Conservation (phyloP, 2,888 invertebrate species). For the Luperina nickerlii region DNA sequence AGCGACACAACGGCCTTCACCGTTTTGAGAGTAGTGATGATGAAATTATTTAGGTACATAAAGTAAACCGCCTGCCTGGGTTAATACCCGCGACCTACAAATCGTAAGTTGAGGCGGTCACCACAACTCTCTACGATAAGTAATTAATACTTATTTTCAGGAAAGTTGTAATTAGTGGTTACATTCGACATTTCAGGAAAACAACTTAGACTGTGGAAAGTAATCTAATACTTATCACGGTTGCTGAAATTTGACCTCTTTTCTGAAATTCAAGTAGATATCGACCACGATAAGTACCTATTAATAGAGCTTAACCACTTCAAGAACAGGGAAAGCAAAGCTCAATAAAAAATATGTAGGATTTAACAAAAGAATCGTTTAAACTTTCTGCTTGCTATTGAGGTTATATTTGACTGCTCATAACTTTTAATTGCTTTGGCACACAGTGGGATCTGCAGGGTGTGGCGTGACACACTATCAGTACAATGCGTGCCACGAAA, state of each 20-base stretch:
- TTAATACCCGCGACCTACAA: too few species aligned
- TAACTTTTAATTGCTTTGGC: slow-evolving; percentile 17
- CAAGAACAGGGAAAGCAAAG: not conserved
- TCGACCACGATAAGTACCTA: not conserved
- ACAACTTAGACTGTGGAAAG: not conserved
- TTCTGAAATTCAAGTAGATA: not conserved
- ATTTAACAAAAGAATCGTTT: slow-evolving; percentile 14
- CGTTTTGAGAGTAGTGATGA: too few species aligned
- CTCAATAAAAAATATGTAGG: not conserved
- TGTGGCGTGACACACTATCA: too few species aligned
- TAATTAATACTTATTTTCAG: not conserved
- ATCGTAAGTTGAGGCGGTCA: too few species aligned
- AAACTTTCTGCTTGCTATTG: not conserved
- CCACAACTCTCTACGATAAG: too few species aligned
- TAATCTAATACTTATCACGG: slow-evolving; percentile 12
- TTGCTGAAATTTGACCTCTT: not conserved
- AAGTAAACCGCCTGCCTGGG: too few species aligned
- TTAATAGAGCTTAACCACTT: not conserved
- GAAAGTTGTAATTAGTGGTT: not conserved
- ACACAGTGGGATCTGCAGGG: not conserved
- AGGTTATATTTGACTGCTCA: slow-evolving; percentile 9
- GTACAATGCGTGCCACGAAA: too few species aligned
- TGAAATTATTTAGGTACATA: too few species aligned
- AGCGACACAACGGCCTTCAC: too few species aligned
- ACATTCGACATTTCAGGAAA: too few species aligned